Conservation (phyloP, 2,113 vertebrate genomes). For the Okapia johnstoni region DNA sequence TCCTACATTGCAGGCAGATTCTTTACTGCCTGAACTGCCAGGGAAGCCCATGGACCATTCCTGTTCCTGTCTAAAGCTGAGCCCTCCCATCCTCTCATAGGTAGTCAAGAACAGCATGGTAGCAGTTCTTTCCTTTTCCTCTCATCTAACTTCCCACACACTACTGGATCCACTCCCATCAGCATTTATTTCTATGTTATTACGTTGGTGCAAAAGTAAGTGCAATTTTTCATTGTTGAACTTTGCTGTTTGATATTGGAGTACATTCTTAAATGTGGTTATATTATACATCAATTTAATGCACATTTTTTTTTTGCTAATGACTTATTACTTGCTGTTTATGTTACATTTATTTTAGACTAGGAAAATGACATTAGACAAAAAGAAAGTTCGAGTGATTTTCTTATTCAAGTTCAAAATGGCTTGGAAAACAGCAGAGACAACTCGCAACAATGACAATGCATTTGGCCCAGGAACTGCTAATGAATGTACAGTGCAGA, state of each 20-base stretch:
- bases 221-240: neutral
- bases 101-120: neutral
- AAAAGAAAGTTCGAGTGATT: neutral
- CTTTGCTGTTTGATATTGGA: neutral
- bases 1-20: neutral
- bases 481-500: neutral
- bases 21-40: neutral
- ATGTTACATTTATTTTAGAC: neutral
- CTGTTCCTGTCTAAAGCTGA: neutral
- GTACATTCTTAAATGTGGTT: neutral
- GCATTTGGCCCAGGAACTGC: neutral
- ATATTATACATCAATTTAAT: neutral
- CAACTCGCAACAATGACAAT: neutral
- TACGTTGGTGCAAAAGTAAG: neutral
- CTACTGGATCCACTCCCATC: neutral
- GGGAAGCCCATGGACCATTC: neutral
- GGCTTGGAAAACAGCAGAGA: neutral
- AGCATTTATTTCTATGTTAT: neutral
- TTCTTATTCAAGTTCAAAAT: neutral
- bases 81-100: neutral
- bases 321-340: neutral
- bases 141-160: neutral
- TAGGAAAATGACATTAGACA: neutral
- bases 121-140: neutral
- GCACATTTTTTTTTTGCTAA: neutral